phyloP scores from a whole-genome alignment of 2,888 invertebrate genomes.

The Galerucella nymphaeae region DNA sequence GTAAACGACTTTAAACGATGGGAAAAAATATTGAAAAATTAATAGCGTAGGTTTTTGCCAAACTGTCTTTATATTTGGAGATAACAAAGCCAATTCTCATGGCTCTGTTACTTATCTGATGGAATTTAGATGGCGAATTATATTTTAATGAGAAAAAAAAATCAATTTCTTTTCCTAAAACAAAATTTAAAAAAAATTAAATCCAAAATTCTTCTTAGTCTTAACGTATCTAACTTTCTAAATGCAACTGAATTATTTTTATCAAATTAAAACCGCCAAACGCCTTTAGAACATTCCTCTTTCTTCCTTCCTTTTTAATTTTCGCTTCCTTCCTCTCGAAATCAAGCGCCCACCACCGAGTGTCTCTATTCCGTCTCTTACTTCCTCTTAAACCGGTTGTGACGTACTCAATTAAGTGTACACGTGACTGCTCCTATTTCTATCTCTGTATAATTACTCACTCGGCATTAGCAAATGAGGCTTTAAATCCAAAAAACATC shows the following conservation, averaged over 20 bases:
- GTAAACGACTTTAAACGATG: no score
- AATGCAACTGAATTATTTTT: slow-evolving; percentile 1
- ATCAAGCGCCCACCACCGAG: slow-evolving; percentile 12
- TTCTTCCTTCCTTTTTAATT: slow-evolving; percentile 17
- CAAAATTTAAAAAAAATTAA: no score
- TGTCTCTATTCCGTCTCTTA: slow-evolving; percentile 31
- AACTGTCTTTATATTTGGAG: no score
- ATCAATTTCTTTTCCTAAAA: no score
- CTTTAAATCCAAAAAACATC: slow-evolving; percentile 38
- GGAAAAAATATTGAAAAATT: no score
- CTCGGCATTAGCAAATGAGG: slow-evolving; percentile 57
- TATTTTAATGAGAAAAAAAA: no score
- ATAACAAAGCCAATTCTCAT: no score
- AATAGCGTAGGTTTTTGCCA: no score
- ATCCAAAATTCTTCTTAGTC: no score
- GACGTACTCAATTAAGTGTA: slow-evolving; percentile 56
- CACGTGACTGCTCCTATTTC: slow-evolving; percentile 52
- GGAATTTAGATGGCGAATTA: no score
- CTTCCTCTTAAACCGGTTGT: slow-evolving; percentile 48
- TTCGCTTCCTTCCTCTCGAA: slow-evolving; percentile 9
- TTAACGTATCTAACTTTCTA: not conserved
- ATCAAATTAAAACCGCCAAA: slow-evolving; percentile 2
- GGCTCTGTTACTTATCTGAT: no score
- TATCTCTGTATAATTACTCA: slow-evolving; percentile 53
- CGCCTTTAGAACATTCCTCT: not conserved